Percentiles rank a stretch among this genome's conserved stretches.
Conservation (phyloP, 2,797 vertebrate species). For the Taeniopygia guttata region DNA sequence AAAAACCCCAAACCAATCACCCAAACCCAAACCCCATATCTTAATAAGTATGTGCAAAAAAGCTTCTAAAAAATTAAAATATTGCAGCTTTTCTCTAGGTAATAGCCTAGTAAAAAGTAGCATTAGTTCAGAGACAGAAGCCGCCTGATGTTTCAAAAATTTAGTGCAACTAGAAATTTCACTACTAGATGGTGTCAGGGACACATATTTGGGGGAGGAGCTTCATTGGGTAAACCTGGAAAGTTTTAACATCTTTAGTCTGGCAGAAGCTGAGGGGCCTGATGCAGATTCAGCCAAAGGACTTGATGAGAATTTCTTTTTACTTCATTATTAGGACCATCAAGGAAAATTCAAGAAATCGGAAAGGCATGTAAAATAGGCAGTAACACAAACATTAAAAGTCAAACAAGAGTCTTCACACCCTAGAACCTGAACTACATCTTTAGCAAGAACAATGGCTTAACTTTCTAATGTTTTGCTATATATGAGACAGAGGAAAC, state of each 20-base stretch:
- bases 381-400: not conserved
- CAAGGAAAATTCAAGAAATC: not conserved
- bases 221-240: not conserved
- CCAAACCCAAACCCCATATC: not conserved
- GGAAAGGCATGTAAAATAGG: not conserved
- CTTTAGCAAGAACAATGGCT: not conserved
- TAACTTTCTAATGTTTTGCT: not conserved
- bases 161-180: not conserved
- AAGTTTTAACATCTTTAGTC: not conserved
- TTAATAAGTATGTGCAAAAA: not conserved
- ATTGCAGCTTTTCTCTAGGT: not conserved
- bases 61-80: rapidly evolving
- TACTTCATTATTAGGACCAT: not conserved
- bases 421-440: not conserved
- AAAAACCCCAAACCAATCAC: not conserved
- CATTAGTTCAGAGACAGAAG: not conserved
- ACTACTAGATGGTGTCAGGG: not conserved
- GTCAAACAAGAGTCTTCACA: not conserved
- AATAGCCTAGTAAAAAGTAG: not conserved
- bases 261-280: not conserved
- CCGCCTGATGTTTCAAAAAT: not conserved
- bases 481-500: not conserved
- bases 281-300: not conserved
- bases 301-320: not conserved
- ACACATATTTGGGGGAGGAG: not conserved